These are phyloP conservation scores for Campoplex nolae DNA, from an alignment of 2,888 invertebrate genomes.

Conservation along the genomic window DNA sequence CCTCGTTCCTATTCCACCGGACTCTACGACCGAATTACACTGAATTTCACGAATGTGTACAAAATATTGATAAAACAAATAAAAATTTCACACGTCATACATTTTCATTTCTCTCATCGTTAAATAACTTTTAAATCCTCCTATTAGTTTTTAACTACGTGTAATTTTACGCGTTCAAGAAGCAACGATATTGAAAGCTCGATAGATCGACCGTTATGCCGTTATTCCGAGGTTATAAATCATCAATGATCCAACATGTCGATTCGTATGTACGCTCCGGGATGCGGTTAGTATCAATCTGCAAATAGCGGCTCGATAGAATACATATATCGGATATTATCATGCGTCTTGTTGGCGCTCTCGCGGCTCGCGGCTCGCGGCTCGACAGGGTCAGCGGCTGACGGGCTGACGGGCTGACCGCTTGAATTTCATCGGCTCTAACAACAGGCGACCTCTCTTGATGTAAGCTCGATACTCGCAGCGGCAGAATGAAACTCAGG, in stretches of 20 bases:
- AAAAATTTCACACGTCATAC: too few species aligned
- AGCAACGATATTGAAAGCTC: not conserved
- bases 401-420: slow-evolving; percentile 5
- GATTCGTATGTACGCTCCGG: slow-evolving; percentile 1
- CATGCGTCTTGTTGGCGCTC: too few species aligned
- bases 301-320: slow-evolving; percentile 20
- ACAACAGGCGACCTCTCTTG: slow-evolving; percentile 38
- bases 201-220: slow-evolving; percentile 10
- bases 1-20: too few species aligned
- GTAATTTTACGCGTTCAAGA: not conserved
- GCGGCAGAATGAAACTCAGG: not conserved
- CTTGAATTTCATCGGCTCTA: not conserved
- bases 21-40: too few species aligned
- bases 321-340: too few species aligned
- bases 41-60: too few species aligned
- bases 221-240: slow-evolving; percentile 18
- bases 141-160: not conserved
- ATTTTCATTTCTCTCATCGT: not conserved
- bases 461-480: not conserved
- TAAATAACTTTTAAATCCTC: not conserved
- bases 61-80: too few species aligned
- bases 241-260: slow-evolving; percentile 7
- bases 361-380: not conserved
- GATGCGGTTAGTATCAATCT: slow-evolving; percentile 36
- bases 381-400: slow-evolving; percentile 46